Evolutionary conservation across 2,797 vertebrate genomes (phyloP).

Genomic region (Columba guinea): DNA sequence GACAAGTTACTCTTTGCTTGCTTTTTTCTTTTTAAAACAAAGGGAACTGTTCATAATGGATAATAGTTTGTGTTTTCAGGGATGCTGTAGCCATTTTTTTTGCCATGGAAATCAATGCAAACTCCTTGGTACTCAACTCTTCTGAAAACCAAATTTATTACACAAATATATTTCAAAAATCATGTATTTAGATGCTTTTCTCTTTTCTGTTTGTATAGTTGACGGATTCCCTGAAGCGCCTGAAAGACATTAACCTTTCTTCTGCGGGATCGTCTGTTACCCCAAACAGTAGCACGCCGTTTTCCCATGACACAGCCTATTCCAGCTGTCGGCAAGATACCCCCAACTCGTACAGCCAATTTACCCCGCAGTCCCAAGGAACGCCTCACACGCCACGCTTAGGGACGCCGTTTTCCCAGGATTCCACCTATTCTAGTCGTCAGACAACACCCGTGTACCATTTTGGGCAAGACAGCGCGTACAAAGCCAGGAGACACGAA

Average conservation of each 20-base stretch:
- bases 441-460: constrained; percentile 94
- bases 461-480: constrained; percentile 84
- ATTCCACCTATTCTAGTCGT: constrained; percentile 94
- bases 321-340: constrained; percentile 96
- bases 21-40: neutral
- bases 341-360: constrained; percentile 89
- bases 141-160: neutral
- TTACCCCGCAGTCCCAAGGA: constrained; percentile 91
- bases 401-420: constrained; percentile 95
- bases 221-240: constrained; percentile 89
- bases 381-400: constrained; percentile 92
- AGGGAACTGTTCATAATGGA: neutral
- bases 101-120: accelerated
- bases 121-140: neutral
- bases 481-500: constrained; percentile 91
- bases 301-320: constrained; percentile 95
- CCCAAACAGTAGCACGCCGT: constrained; percentile 90
- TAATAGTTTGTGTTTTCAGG: constrained; percentile 2
- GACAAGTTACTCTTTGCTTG: neutral
- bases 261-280: constrained; percentile 81
- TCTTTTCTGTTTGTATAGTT: constrained; percentile 71
- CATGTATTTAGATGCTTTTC: constrained; percentile 13
- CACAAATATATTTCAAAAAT: neutral
- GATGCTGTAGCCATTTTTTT: neutral
- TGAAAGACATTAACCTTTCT: constrained; percentile 86